Evolutionary conservation across 2,113 vertebrate genomes (phyloP).

Genomic region (Tricholaema leucomelas): DNA sequence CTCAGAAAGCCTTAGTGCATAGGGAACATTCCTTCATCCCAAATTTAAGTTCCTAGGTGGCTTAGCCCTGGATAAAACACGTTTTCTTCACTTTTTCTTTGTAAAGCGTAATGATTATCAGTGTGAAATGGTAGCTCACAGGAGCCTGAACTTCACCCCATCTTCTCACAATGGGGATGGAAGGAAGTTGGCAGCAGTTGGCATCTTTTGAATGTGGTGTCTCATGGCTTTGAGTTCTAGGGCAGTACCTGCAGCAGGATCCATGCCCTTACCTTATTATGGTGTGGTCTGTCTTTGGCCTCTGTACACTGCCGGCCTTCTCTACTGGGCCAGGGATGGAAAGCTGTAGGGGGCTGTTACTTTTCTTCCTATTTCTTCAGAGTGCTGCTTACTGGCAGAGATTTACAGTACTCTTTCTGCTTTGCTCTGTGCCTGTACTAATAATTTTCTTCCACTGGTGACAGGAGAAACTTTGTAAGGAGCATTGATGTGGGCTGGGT

Average conservation of each 20-base stretch:
- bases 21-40: neutral
- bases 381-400: neutral
- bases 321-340: neutral
- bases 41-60: neutral
- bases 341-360: neutral
- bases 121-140: rapidly evolving
- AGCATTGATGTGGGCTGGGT: neutral
- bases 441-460: neutral
- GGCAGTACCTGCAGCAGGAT: neutral
- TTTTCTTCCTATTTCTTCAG: neutral
- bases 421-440: neutral
- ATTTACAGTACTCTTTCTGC: neutral
- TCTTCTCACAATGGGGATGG: neutral
- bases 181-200: neutral
- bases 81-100: neutral
- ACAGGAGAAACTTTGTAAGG: neutral
- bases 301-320: neutral
- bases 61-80: neutral
- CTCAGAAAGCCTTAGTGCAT: neutral
- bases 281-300: neutral
- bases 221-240: neutral
- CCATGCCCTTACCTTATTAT: neutral
- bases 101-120: neutral
- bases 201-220: neutral
- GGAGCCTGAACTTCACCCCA: neutral